Evolutionary conservation across 2,113 vertebrate species (phyloP).

Genomic region (Bucco capensis): DNA sequence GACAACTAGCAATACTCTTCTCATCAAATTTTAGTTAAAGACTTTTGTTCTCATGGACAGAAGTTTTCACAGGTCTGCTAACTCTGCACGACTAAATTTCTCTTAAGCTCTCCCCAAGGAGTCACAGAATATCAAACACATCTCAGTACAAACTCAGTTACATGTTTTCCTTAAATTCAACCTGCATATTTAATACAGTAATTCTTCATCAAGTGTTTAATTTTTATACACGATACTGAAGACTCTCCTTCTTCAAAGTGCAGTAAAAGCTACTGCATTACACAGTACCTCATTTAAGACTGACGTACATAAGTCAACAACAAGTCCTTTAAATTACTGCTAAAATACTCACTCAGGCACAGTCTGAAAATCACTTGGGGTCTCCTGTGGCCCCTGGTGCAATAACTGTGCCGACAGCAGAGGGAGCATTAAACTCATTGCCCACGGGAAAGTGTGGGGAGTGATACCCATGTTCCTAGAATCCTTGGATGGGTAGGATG

Average conservation of each 20-base stretch:
- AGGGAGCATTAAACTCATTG: no score
- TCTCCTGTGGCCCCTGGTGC: no score
- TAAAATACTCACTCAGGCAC: no score
- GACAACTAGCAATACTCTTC: constrained; percentile 44
- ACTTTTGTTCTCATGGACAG: background rate
- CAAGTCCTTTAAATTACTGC: background rate
- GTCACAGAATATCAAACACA: background rate
- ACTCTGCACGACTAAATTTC: background rate
- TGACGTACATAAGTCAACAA: background rate
- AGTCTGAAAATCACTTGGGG: no score
- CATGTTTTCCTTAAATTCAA: background rate
- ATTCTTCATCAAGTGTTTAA: background rate
- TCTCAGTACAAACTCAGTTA: constrained; percentile 15
- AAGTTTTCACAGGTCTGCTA: background rate
- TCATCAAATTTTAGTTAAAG: constrained; percentile 32
- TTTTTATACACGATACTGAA: background rate
- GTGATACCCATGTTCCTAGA: no score
- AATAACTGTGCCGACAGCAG: no score
- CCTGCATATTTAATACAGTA: background rate
- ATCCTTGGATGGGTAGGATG: no score
- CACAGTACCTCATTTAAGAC: background rate
- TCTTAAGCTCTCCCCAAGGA: background rate
- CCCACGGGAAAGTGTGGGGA: no score
- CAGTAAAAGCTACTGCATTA: background rate
- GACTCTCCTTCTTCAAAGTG: background rate